Evolutionary conservation across 2,888 invertebrate genomes (phyloP), one percentile per base, ranked within the genome.

Genomic region (Mantis religiosa): DNA sequence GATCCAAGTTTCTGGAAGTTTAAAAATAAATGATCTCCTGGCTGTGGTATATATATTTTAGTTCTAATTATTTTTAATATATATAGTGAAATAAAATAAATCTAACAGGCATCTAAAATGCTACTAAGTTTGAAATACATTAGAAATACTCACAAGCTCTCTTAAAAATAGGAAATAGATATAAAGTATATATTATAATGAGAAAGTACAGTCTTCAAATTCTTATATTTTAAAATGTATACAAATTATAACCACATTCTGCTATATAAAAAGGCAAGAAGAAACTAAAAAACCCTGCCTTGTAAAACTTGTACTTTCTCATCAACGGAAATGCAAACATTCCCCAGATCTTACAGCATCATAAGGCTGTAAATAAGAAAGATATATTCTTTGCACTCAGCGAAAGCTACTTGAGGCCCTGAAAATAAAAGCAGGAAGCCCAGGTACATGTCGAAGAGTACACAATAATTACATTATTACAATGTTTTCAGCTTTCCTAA

Each of bases 391-490:
- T 14, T 54, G 54, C 15, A n/a, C 14, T 47, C 14, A 85, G 27
- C n/a, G 20, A 85, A 9, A 41, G 41, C 41, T 85, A 71, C 81
- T 81, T 86, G 86, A 86, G 86, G 86, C 81, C 86, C 86, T 30
- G 54, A 86, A 81, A 86, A 81, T 81, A 30, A 54, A 86, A 47
- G 54, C 54, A 71, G 86, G 86, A 86, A 86, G 86, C 86, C 86
- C 86, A 86, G 86, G 86, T 86, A 86, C 28, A 25, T 86, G 34
- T 27, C 9, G n/a, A 47, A n/a, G 15, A 54, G 3, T 9, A 15
- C n/a, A 28, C 28, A 28, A 27, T 71, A 25, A 25, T 28, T 86
- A 86, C 20, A 81, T 4, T 27, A 28, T 81, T 81, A 86, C n/a
- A 86, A 28, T 28, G 25, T 71, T 28, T 81, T 86, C 14, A 28